Percentiles rank a stretch among this genome's conserved stretches.
Evolutionary conservation across 2,888 invertebrate genomes (phyloP).

Genomic region (Drosophila paracracens): DNA sequence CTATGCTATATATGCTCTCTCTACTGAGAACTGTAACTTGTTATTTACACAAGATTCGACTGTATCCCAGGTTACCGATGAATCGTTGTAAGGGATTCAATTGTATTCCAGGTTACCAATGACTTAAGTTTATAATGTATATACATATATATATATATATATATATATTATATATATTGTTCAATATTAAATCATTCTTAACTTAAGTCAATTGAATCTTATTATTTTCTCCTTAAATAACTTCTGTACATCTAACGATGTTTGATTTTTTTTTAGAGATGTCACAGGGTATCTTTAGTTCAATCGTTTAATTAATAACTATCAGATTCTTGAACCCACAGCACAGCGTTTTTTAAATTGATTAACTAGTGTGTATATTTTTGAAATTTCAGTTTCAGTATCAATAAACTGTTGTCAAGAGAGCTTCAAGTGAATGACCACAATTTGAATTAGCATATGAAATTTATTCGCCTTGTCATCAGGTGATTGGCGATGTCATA

Average conservation of each 20-base stretch:
- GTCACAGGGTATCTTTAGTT: background rate
- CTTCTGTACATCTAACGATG: too few relatives aligned
- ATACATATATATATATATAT: too few relatives aligned
- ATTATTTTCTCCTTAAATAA: too few relatives aligned
- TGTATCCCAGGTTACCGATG: background rate
- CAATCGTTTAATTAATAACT: background rate
- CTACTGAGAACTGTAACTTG: background rate
- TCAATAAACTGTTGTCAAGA: conserved; percentile 56
- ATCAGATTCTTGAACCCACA: background rate
- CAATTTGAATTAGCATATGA: conserved; percentile 60
- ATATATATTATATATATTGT: too few relatives aligned
- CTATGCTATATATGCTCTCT: background rate
- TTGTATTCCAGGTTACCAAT: background rate
- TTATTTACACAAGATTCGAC: background rate
- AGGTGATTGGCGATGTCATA: conserved; percentile 35
- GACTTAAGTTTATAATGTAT: background rate
- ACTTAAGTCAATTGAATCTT: too few relatives aligned
- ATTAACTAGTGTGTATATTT: background rate
- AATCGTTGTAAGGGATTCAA: too few relatives aligned
- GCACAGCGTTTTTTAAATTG: background rate
- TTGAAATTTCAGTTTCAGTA: conserved; percentile 11
- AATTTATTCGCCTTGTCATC: conserved; percentile 56
- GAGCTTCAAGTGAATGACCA: conserved; percentile 51
- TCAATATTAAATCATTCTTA: too few relatives aligned
- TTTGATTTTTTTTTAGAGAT: too few relatives aligned